Base-by-base conservation (phyloP, 2,797 vertebrate species). In the Spheniscus humboldti region DNA sequence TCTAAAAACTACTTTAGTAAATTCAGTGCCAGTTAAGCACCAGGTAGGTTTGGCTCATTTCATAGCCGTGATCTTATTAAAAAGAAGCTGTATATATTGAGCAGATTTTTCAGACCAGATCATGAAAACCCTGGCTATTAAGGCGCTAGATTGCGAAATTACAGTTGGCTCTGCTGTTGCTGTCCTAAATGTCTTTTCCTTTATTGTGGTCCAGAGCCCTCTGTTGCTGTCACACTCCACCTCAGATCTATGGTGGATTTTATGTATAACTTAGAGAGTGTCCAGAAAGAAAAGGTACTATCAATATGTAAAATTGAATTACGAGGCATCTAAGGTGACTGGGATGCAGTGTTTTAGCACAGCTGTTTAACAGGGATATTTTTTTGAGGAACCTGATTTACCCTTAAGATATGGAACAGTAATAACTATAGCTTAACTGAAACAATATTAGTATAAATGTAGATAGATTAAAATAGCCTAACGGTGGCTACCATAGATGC, bases 21-120 rank as follows among this genome's bases (percentile, higher is more conserved):
- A 77, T 63, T 53, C 71, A 55, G 37, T 43, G 72, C 68, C 72
- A 86, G 81, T 45, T 86, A 87, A 94, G 84, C 68, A 88, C 73
- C 52, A 63, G 84, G 68, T 62, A 68, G 37, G 35, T 62, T 90
- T 66, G 87, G 81, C 69, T 92, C 73, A 31, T 67, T 88, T 74
- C 56, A 13, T 81, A 92, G 45, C 37, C 83, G 64, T 82, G 79
- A 80, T 90, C 72, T 83, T 72, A 67, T 92, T 80, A 83, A 86
- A 85, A 50, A 86, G 72, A 83, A 78, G 45, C 35, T 59, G n/a
- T 62, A 35, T 72, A 75, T 59, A 77, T 62, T 48, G 68, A 94
- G 48, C 52, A 89, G 86, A 74, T 87, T 95, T 97, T 87, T 96
- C 74, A 74, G 75, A 74, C 18, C 37, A 59, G 53, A 86, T 47